Percentiles rank a stretch among this genome's conserved stretches.
phyloP scores from a whole-genome alignment of 2,888 invertebrate genomes.

The Dryocosmus kuriphilus region DNA sequence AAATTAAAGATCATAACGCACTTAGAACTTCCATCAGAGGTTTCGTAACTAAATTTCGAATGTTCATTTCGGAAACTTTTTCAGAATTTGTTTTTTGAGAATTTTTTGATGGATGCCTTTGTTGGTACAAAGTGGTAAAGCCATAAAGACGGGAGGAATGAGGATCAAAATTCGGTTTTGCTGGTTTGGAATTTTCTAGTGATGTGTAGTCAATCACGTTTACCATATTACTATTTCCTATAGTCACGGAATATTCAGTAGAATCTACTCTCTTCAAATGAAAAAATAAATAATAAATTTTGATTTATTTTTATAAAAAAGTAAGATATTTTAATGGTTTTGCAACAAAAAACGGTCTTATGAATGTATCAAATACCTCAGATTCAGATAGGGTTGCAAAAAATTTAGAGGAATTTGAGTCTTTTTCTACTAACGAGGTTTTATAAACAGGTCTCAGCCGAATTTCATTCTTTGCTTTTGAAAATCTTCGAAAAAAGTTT shows the following conservation, averaged over 20 bases:
- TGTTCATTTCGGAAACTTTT: background rate
- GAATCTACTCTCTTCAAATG: constrained; percentile 13
- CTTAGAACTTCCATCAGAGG: constrained; percentile 59
- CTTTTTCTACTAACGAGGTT: background rate
- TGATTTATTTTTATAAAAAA: background rate
- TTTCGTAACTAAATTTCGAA: constrained; percentile 55
- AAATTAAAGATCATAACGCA: constrained; percentile 54
- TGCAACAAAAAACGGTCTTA: background rate
- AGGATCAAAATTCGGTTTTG: constrained; percentile 1
- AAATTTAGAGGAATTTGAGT: background rate
- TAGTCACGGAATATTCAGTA: background rate
- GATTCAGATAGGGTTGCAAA: background rate
- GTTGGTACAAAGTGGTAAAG: background rate
- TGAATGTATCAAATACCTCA: constrained; percentile 16
- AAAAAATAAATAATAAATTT: background rate
- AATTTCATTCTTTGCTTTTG: constrained; percentile 17
- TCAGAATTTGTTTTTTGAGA: constrained; percentile 9
- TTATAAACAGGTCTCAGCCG: constrained; percentile 11
- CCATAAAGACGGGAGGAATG: background rate
- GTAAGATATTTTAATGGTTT: background rate
- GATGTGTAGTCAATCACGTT: constrained; percentile 20
- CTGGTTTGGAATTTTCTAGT: background rate
- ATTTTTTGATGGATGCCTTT: background rate
- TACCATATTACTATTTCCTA: constrained; percentile 8
- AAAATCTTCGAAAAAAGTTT: constrained; percentile 7